Conservation (phyloP, 1,140 invertebrate species). For the Trialeurodes vaporariorum region DNA sequence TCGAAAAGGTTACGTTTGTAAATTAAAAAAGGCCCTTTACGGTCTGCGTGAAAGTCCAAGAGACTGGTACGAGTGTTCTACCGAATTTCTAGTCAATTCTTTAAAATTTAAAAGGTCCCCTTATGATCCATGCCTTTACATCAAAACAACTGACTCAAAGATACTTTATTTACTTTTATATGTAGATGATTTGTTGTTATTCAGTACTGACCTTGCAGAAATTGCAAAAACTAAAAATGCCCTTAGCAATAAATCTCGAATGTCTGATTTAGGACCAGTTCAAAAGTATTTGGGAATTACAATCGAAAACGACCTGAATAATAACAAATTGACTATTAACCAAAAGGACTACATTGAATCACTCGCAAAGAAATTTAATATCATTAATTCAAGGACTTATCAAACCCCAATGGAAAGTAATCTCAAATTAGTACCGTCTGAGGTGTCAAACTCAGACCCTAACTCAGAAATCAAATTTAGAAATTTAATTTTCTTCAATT, state of each 20-base stretch:
- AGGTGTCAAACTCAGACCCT: no score
- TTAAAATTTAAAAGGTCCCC: neutral
- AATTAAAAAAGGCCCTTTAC: conserved; percentile 5
- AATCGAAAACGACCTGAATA: conserved; percentile 4
- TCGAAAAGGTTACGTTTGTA: neutral
- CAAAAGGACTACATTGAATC: neutral
- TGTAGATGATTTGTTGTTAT: no score
- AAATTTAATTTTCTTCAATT: conserved; percentile 2
- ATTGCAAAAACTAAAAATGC: no score
- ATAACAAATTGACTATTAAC: neutral
- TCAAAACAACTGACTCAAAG: neutral
- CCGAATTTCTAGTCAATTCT: neutral
- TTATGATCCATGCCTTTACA: conserved; percentile 8
- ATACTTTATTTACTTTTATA: conserved; percentile 4
- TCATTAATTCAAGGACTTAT: conserved; percentile 1
- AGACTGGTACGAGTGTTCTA: no score
- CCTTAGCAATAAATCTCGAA: no score
- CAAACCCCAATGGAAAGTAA: conserved; percentile 4
- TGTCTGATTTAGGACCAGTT: neutral
- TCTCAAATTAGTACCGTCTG: neutral
- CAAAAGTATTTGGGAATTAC: conserved; percentile 10
- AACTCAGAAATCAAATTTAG: neutral
- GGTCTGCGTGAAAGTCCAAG: conserved; percentile 2
- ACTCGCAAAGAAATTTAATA: conserved; percentile 1
- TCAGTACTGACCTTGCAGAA: no score